Evolutionary conservation across 2,888 invertebrate genomes (phyloP).

Genomic region (Metopia argyrocephala): DNA sequence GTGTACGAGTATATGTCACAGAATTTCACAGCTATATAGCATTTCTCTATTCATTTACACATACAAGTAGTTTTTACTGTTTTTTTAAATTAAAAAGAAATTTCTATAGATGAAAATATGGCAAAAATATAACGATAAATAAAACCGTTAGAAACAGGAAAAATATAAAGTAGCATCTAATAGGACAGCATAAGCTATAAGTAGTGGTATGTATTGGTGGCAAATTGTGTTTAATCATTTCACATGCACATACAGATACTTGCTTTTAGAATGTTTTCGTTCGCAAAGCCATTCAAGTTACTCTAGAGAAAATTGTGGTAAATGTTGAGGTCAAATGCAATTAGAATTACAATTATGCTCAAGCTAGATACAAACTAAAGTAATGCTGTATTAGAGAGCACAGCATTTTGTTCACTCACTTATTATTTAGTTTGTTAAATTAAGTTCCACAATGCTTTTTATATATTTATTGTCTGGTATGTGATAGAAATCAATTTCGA

Average conservation of each 20-base stretch:
- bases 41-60: not conserved
- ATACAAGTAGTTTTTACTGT: not conserved
- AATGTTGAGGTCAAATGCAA: not conserved
- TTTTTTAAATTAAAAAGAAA: not conserved
- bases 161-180: conserved; percentile 1
- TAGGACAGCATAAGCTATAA: conserved; percentile 3
- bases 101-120: conserved; percentile 3
- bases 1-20: conserved; percentile 9
- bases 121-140: not conserved
- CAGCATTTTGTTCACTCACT: too few relatives aligned
- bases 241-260: not conserved
- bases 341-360: conserved; percentile 11
- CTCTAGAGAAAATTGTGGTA: not conserved
- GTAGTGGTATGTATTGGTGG: not conserved
- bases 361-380: not conserved
- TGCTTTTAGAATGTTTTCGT: not conserved
- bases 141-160: not conserved
- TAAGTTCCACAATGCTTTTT: too few relatives aligned
- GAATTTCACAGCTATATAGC: conserved; percentile 21
- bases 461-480: too few relatives aligned
- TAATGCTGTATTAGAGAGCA: not conserved
- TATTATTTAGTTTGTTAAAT: too few relatives aligned
- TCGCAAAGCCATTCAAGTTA: not conserved
- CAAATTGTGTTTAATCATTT: not conserved
- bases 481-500: too few relatives aligned